A percentile compares a stretch with the other conserved stretches of the same genome.
These are phyloP conservation scores for Nettapus auritus DNA, from an alignment of 2,113 vertebrate species.

Conservation along the genomic window DNA sequence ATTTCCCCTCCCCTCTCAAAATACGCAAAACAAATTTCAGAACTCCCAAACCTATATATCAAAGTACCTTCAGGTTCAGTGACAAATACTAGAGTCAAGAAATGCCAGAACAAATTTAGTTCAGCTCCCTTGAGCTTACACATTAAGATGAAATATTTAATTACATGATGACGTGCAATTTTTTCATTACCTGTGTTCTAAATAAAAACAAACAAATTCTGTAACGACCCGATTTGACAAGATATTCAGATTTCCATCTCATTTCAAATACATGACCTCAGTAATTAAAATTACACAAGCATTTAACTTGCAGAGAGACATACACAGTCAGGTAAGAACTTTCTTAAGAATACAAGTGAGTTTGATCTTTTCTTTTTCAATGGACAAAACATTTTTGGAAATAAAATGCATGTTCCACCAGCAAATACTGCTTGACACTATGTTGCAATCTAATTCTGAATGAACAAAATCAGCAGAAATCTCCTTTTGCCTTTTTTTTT, in stretches of 20 bases:
- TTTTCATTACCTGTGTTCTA: slow-evolving; percentile 1
- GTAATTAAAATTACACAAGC: neutral
- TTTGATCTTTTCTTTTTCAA: neutral
- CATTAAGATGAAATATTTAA: slow-evolving; percentile 14
- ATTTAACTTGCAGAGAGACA: neutral
- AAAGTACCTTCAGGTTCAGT: slow-evolving; percentile 32
- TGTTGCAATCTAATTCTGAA: neutral
- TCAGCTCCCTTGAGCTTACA: neutral
- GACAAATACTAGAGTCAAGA: slow-evolving; percentile 25
- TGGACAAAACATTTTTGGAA: neutral
- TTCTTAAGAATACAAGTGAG: neutral
- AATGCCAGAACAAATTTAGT: slow-evolving; percentile 4
- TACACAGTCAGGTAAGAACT: neutral
- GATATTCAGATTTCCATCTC: neutral
- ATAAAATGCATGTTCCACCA: neutral
- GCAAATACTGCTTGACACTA: neutral
- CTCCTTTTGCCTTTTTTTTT: neutral
- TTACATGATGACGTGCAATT: neutral
- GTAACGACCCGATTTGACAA: neutral
- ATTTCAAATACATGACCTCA: neutral
- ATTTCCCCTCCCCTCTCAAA: neutral
- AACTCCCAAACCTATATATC: slow-evolving; percentile 1
- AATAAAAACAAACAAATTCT: slow-evolving; percentile 13
- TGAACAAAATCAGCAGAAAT: neutral
- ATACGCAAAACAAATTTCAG: neutral